Evolutionary conservation across 2,797 vertebrate genomes (phyloP).

Genomic region (Mormyrus proboscirostris): DNA sequence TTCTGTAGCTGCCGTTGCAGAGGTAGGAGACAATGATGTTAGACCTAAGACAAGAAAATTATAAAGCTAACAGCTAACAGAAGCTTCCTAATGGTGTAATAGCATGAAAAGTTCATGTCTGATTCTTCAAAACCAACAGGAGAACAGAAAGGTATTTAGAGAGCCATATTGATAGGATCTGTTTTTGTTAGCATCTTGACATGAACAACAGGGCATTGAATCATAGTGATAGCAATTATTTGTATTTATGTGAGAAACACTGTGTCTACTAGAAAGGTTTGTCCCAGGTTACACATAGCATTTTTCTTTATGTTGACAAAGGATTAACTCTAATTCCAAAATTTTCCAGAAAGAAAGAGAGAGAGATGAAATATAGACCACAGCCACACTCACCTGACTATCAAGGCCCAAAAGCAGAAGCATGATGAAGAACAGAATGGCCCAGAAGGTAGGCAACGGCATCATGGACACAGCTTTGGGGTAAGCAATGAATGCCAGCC

Average conservation of each 20-base stretch:
- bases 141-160: neutral
- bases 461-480: constrained; percentile 99
- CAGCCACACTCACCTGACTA: constrained; percentile 78
- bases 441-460: constrained; percentile 96
- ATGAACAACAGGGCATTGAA: neutral
- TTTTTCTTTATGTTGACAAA: neutral
- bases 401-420: constrained; percentile 97
- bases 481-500: constrained; percentile 96
- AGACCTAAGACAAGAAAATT: neutral
- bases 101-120: neutral
- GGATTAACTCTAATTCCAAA: neutral
- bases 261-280: neutral
- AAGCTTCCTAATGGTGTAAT: neutral
- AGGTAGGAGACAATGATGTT: neutral
- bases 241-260: neutral
- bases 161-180: neutral
- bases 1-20: neutral
- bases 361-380: neutral
- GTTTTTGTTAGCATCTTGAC: neutral
- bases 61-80: neutral
- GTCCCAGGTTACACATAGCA: neutral
- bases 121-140: neutral
- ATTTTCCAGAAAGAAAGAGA: neutral
- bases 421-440: constrained; percentile 98
- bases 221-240: neutral